Conservation (phyloP, 2,797 vertebrate genomes). For the Lutjanus argentimaculatus region DNA sequence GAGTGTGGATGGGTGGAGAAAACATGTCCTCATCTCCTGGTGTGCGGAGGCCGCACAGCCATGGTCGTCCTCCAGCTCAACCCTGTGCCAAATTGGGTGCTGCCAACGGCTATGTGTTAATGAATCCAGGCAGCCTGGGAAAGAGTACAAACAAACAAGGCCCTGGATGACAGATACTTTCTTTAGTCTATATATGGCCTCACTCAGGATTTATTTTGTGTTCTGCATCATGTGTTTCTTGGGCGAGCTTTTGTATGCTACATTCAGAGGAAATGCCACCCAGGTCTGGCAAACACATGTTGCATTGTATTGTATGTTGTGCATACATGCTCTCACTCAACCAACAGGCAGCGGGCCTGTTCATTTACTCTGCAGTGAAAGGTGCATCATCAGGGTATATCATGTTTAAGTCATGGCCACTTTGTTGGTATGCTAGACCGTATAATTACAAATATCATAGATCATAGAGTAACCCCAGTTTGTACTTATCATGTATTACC, state of each 20-base stretch:
- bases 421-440: not conserved
- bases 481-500: not conserved
- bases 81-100: conserved; percentile 44
- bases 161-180: conserved; percentile 49
- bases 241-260: conserved; percentile 41
- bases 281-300: conserved; percentile 38
- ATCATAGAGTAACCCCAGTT: not conserved
- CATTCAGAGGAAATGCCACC: conserved; percentile 59
- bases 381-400: too few species aligned
- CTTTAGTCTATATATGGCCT: conserved; percentile 53
- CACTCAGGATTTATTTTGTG: conserved; percentile 59
- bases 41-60: conserved; percentile 46
- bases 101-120: conserved; percentile 69
- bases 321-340: conserved; percentile 5
- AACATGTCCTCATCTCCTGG: conserved; percentile 61
- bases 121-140: conserved; percentile 69
- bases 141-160: conserved; percentile 69
- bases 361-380: not conserved
- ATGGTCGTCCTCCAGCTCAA: conserved; percentile 51
- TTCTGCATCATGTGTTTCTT: conserved; percentile 60
- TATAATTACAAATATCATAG: not conserved
- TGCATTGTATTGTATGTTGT: not conserved
- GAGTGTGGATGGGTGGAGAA: conserved; percentile 50
- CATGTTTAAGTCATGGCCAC: not conserved
- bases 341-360: not conserved